Evolutionary conservation across 1,140 invertebrate genomes (phyloP).

Genomic region (Drosophila biarmipes): DNA sequence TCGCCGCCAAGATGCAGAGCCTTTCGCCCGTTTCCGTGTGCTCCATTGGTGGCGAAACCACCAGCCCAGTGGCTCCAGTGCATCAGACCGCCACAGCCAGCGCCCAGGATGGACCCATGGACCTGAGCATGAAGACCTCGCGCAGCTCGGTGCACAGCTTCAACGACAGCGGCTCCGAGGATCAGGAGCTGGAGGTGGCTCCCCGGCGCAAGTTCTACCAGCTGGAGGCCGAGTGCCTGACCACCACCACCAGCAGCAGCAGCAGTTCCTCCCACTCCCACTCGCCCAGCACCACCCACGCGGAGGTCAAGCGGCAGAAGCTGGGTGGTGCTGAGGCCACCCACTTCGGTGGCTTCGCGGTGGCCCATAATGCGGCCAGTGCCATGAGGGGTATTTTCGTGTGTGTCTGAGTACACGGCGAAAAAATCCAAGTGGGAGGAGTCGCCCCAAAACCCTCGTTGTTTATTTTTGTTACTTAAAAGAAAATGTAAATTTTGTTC

Average conservation of each 20-base stretch:
- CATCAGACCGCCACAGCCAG: not conserved
- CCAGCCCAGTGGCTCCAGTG: not conserved
- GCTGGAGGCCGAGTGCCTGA: conserved; percentile 64
- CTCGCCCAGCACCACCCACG: conserved; percentile 18
- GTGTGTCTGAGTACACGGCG: conserved; percentile 55
- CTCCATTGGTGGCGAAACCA: conserved; percentile 73
- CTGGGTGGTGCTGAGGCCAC: conserved; percentile 39
- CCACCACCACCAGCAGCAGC: conserved; percentile 23
- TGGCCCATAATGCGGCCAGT: conserved; percentile 64
- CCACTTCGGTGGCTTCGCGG: conserved; percentile 64
- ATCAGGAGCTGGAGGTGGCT: conserved; percentile 60
- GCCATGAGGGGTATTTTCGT: conserved; percentile 79
- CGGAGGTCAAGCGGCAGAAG: conserved; percentile 72
- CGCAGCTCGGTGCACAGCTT: conserved; percentile 75
- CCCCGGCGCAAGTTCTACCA: conserved; percentile 73
- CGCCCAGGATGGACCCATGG: conserved; percentile 90
- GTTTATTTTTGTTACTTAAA: conserved; percentile 52
- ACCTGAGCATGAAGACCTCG: conserved; percentile 89
- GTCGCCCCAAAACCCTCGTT: conserved; percentile 43
- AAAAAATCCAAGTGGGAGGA: conserved; percentile 51
- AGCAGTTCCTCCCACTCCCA: conserved; percentile 40
- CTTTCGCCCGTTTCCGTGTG: conserved; percentile 79
- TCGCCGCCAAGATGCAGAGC: conserved; percentile 80
- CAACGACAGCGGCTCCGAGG: conserved; percentile 72
- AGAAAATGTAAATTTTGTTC: conserved; percentile 53